phyloP scores from a whole-genome alignment of 2,113 vertebrate genomes.

The Cinclus mexicanus region DNA sequence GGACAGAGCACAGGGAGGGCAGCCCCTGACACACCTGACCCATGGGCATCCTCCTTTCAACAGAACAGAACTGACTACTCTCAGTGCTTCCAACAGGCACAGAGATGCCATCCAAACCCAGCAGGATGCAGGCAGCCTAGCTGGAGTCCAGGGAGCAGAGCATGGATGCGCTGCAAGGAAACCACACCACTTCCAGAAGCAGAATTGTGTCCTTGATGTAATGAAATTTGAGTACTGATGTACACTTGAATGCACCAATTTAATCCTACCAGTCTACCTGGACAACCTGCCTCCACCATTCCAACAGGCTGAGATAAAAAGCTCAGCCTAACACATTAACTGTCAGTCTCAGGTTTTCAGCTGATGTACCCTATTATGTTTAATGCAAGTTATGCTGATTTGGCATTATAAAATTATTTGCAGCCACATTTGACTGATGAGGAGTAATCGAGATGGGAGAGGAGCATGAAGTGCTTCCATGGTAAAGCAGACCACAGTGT shows the following conservation, averaged over 20 bases:
- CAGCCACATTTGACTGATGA: neutral
- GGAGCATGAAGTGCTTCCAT: neutral
- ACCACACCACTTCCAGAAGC: neutral
- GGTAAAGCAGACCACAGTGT: neutral
- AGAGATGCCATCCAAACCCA: neutral
- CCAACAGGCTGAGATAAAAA: neutral
- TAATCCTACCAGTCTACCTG: neutral
- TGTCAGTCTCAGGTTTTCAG: neutral
- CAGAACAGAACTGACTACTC: neutral
- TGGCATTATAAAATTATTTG: neutral
- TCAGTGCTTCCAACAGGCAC: neutral
- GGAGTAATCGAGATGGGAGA: neutral
- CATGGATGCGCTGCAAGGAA: neutral
- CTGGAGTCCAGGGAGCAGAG: neutral
- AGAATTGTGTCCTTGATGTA: rapidly evolving
- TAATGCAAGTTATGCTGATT: neutral
- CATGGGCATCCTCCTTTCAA: neutral
- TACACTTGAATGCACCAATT: neutral
- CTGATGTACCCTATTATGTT: neutral
- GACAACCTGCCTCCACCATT: neutral
- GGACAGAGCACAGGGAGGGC: rapidly evolving
- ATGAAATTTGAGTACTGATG: neutral
- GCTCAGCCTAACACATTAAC: neutral
- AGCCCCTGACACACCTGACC: neutral
- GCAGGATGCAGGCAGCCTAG: neutral